Percentiles rank a stretch among this genome's conserved stretches.
Evolutionary conservation across 2,797 vertebrate species (phyloP).

Genomic region (Platalea minor): DNA sequence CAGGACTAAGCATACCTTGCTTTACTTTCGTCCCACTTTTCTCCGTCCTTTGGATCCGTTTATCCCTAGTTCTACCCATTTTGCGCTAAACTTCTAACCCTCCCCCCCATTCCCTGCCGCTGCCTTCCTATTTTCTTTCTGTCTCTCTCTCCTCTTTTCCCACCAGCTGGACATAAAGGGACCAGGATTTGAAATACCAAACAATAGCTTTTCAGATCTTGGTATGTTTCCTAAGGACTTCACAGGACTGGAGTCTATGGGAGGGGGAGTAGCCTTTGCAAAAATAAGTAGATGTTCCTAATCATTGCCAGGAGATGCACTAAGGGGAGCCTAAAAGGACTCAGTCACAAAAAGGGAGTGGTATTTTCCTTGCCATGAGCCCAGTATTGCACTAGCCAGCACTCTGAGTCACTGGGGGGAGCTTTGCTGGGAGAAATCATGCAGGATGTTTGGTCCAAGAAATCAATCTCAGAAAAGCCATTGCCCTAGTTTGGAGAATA

Average conservation of each 20-base stretch:
- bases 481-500: conserved; percentile 2
- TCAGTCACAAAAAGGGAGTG: conserved; percentile 50
- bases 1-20: not conserved
- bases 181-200: conserved; percentile 60
- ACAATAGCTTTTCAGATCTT: conserved; percentile 65
- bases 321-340: conserved; percentile 58
- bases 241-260: conserved; percentile 42
- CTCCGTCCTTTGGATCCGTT: not conserved
- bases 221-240: conserved; percentile 63
- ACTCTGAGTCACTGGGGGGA: conserved; percentile 28
- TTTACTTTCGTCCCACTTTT: not conserved
- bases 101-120: not conserved
- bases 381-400: conserved; percentile 9
- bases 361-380: conserved; percentile 53
- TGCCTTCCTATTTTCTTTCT: conserved; percentile 40
- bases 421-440: conserved; percentile 13
- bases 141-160: conserved; percentile 47
- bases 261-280: conserved; percentile 37
- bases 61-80: not conserved
- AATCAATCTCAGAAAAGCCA: not conserved
- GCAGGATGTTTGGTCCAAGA: not conserved
- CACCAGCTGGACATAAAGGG: conserved; percentile 65
- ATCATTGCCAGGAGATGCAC: conserved; percentile 69
- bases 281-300: conserved; percentile 58
- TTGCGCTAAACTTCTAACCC: not conserved